phyloP scores from a whole-genome alignment of 2,113 vertebrate genomes.

The Tyrannus savana region DNA sequence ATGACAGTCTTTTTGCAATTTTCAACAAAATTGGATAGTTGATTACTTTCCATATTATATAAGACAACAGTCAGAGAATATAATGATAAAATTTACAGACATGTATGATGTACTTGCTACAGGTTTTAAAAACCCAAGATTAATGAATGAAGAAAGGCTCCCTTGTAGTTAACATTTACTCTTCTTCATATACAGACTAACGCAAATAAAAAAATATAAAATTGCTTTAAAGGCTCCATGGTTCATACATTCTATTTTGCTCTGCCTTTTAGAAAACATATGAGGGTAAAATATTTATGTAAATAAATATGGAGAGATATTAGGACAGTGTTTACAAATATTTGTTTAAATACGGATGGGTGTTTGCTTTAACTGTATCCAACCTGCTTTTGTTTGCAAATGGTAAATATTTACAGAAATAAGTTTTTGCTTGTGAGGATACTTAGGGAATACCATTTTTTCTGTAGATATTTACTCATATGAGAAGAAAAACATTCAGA shows the following conservation, averaged over 20 bases:
- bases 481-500: background rate
- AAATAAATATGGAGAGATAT: background rate
- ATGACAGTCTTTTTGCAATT: conserved; percentile 52
- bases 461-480: background rate
- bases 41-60: conserved; percentile 47
- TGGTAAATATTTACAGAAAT: background rate
- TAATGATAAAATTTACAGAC: background rate
- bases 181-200: background rate
- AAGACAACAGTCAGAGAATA: conserved; percentile 1
- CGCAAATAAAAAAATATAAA: background rate
- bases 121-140: background rate
- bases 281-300: background rate
- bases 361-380: background rate
- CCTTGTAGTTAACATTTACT: background rate
- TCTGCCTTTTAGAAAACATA: background rate
- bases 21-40: conserved; percentile 48
- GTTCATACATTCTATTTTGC: background rate
- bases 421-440: background rate
- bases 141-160: background rate
- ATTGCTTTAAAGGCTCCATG: background rate
- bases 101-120: background rate
- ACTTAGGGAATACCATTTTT: background rate
- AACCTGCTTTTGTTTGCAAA: background rate
- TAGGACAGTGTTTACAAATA: background rate
- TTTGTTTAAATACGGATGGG: background rate